Evolutionary conservation across 2,113 vertebrate genomes (phyloP), one percentile per base, ranked within the genome.

Genomic region (Dipodomys stephensi): DNA sequence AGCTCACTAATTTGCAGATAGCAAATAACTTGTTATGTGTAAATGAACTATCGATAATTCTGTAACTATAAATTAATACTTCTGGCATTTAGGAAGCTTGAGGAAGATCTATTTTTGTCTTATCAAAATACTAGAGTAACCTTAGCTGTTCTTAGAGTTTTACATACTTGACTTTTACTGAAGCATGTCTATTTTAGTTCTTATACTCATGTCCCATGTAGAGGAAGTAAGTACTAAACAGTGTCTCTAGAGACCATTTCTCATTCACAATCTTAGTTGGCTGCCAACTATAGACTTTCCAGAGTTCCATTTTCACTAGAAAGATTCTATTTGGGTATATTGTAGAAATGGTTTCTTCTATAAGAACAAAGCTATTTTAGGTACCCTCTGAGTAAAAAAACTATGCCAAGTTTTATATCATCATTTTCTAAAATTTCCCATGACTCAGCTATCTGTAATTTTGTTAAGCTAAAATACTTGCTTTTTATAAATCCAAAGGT

Each of bases 301-400:
- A 88, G 62, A 93, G 74, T 92, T 89, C 87, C 60, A 25, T 94
- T 94, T 93, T 92, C 90, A 88, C 82, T 85, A 88, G 89, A 92
- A 96, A 90, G 87, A 78, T 86, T 88, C 77, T 76, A 23, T 90
- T 93, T 87, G 84, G 82, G 79, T 69, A 78, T n/a, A 19, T 84
- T 90, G 65, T 88, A 62, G 83, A 95, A 93, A 64, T 73, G 23
- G 18, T 39, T 93, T 94, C 78, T 91, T 93, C 83, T 87, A 18
- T 4, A 94, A 90, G 92, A 93, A 87, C 92, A 92, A 53, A 96
- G 57, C 82, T 97, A 90, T 95, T 92, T 93, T 88, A 95, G 82
- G 28, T 87, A 73, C 62, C 79, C 83, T 86, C 62, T 88, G 44
- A 94, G 71, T 80, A 85, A 85, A 57, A 39, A 57, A 92, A 67